Evolutionary conservation across 1,140 invertebrate genomes (phyloP).

Genomic region (Camponotus vicinus): DNA sequence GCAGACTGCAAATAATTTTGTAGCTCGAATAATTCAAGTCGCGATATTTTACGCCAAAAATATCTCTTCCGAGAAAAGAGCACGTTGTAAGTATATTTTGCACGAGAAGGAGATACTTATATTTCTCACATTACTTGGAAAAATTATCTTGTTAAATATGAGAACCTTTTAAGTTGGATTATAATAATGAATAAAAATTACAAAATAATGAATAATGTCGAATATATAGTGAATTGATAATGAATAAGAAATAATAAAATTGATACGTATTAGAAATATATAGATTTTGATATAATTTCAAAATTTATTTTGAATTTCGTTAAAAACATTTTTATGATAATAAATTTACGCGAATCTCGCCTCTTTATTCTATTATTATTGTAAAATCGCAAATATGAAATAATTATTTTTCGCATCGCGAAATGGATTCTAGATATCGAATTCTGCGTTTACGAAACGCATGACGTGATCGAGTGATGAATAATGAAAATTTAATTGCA

Average conservation of each 20-base stretch:
- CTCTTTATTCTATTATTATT: neutral
- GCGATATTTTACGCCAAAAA: neutral
- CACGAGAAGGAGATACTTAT: too few relatives aligned
- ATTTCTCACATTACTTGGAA: neutral
- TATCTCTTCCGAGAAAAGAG: neutral
- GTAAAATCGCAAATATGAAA: neutral
- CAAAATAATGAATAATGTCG: neutral
- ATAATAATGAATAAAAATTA: neutral
- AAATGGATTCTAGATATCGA: neutral
- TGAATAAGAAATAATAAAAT: neutral
- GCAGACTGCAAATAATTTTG: neutral
- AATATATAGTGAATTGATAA: too few relatives aligned
- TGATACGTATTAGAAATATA: neutral
- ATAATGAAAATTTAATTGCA: conserved; percentile 59
- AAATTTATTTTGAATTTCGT: conserved; percentile 27
- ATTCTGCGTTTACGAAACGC: conserved; percentile 13
- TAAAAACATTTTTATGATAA: too few relatives aligned
- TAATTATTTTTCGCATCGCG: neutral
- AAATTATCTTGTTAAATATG: neutral
- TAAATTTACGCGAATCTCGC: too few relatives aligned
- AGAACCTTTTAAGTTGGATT: neutral
- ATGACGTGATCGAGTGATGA: conserved; percentile 12
- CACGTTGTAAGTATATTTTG: too few relatives aligned
- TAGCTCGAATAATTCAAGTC: neutral
- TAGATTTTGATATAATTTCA: neutral